Evolutionary conservation across 2,797 vertebrate genomes (phyloP), one percentile per base, ranked within the genome.

Genomic region (Eleutherodactylus coqui): DNA sequence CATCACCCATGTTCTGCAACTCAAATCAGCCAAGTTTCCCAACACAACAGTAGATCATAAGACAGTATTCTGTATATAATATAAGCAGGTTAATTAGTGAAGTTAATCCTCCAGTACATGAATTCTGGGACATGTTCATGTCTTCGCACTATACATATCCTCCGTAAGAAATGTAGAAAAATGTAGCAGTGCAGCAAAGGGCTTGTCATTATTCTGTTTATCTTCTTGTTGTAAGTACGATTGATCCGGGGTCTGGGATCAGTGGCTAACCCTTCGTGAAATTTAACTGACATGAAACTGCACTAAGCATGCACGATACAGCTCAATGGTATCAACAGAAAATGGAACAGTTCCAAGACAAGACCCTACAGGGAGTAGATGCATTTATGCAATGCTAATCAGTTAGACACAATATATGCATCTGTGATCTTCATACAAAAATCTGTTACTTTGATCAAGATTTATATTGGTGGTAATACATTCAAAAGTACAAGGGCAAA

Each of bases 301-400:
- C 24, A 53, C 34, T 72, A 72, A 76, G 55, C 29, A 47, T 75
- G 72, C 62, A 51, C 13, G 8, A 47, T 51, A 47, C 58, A 64
- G 53, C 72, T 64, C 72, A 76, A 64, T 16, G 19, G 41, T 43
- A n/a, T 43, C 41, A 62, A 64, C 27, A 73, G 53, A 36, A 58
- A 72, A 55, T 82, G 41, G 53, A 84, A 75, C 36, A 47, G 64
- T 49, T 84, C 70, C 70, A 75, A 76, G 60, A 75, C 72, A 75
- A 83, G 72, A 49, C 51, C 70, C 70, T 76, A 51, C 51, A 62
- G 82, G 55, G 70, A 75, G 51, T 76, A 62, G 72, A 76, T 76
- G 36, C 55, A 84, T 84, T 75, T 49, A 64, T 76, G 27, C 58
- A 84, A 76, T 76, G 43, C 73, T 75, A 76, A 84, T 84, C 49